phyloP scores from a whole-genome alignment of 1,140 invertebrate species.

The Trachelipus rathkii region DNA sequence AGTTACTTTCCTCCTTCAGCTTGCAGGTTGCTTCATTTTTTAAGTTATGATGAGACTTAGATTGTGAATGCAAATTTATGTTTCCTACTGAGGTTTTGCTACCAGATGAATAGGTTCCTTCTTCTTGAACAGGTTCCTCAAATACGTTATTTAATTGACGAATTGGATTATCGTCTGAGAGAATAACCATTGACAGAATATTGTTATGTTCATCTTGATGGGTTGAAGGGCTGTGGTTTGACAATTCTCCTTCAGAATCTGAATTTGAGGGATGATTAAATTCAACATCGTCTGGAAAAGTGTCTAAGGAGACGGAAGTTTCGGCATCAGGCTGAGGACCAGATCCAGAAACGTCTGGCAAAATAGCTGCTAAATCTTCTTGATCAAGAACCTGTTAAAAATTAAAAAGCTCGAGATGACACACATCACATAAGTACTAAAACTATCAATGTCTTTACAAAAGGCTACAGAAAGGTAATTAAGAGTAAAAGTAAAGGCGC shows the following conservation, averaged over 20 bases:
- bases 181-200: conserved; percentile 32
- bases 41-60: neutral
- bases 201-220: conserved; percentile 27
- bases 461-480: too few relatives aligned
- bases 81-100: neutral
- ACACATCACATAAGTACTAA: too few relatives aligned
- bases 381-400: conserved; percentile 60
- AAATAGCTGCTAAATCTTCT: conserved; percentile 63
- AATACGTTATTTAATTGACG: conserved; percentile 21
- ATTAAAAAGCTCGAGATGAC: conserved; percentile 35
- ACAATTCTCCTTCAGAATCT: conserved; percentile 35
- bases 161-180: conserved; percentile 33
- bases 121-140: neutral
- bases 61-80: conserved; percentile 4
- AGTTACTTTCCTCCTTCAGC: conserved; percentile 31
- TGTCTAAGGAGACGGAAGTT: conserved; percentile 55
- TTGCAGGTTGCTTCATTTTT: conserved; percentile 6
- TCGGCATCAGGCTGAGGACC: conserved; percentile 51
- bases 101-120: conserved; percentile 1
- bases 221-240: neutral
- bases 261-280: conserved; percentile 45
- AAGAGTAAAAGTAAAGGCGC: too few relatives aligned
- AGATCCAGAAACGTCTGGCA: conserved; percentile 55
- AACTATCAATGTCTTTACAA: too few relatives aligned
- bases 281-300: conserved; percentile 55